Percentiles rank a stretch among this genome's conserved stretches.
phyloP scores from a whole-genome alignment of 2,113 vertebrate genomes.

The Sminthopsis crassicaudata region DNA sequence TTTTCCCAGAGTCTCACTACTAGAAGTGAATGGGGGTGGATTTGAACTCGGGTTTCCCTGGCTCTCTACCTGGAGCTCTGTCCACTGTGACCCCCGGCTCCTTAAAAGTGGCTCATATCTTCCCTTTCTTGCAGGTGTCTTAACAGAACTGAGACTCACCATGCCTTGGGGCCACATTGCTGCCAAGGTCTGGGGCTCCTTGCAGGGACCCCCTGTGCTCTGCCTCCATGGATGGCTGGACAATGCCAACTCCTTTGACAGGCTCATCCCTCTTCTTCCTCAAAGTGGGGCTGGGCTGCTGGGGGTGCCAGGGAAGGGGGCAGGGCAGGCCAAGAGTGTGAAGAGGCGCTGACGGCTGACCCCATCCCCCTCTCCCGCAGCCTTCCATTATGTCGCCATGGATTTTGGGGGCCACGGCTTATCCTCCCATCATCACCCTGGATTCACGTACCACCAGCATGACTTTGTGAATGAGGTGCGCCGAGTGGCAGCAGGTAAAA shows the following conservation, averaged over 20 bases:
- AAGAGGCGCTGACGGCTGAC: neutral
- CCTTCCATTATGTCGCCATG: conserved; percentile 87
- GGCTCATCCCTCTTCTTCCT: conserved; percentile 86
- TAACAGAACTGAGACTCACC: conserved; percentile 83
- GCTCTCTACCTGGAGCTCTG: too few species aligned
- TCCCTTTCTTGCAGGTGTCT: conserved; percentile 52
- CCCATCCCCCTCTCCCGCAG: conserved; percentile 76
- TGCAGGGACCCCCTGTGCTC: conserved; percentile 83
- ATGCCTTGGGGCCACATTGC: conserved; percentile 87
- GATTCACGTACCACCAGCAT: conserved; percentile 85
- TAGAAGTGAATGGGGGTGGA: too few species aligned
- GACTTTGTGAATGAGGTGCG: conserved; percentile 88
- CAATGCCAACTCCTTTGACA: conserved; percentile 86
- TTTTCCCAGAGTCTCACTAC: too few species aligned
- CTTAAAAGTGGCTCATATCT: too few species aligned
- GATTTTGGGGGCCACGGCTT: conserved; percentile 92
- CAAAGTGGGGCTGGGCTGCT: conserved; percentile 69
- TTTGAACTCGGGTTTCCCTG: too few species aligned
- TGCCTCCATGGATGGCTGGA: conserved; percentile 89
- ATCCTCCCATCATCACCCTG: conserved; percentile 90
- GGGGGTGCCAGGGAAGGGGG: neutral
- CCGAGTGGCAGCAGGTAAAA: conserved; percentile 86
- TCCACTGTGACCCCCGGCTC: too few species aligned
- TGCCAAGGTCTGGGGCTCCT: conserved; percentile 85
- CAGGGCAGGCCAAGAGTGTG: neutral